These are phyloP conservation scores for Brachionus sp. DNA, from an alignment of 1,140 invertebrate species.

Conservation along the genomic window DNA sequence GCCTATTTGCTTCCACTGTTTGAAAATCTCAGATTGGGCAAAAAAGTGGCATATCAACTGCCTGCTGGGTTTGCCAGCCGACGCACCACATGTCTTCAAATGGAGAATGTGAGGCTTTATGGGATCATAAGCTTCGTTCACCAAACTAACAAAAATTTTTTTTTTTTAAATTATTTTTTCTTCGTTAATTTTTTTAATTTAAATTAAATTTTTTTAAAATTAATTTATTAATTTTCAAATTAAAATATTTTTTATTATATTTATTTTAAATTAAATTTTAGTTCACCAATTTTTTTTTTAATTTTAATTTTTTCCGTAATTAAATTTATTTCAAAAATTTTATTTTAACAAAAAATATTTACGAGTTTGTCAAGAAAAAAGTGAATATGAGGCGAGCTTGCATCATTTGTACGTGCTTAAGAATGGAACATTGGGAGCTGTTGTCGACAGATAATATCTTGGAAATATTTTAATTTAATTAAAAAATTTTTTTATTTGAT, in stretches of 20 bases:
- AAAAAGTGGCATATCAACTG: not conserved
- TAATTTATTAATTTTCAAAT: too few species aligned
- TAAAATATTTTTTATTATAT: too few species aligned
- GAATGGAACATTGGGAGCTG: not conserved
- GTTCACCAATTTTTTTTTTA: too few species aligned
- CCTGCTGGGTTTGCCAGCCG: not conserved
- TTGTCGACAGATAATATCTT: not conserved
- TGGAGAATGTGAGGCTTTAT: not conserved
- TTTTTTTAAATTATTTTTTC: too few species aligned
- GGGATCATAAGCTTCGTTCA: too few species aligned
- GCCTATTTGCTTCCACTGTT: not conserved
- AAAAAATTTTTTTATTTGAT: too few species aligned
- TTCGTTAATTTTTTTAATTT: too few species aligned
- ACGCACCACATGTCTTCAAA: not conserved
- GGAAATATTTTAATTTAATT: constrained; percentile 4
- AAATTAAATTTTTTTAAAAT: too few species aligned
- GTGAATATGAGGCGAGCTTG: not conserved
- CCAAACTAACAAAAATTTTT: too few species aligned
- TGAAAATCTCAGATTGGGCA: not conserved
- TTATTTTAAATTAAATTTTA: too few species aligned
- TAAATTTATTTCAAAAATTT: too few species aligned
- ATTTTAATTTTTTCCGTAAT: too few species aligned
- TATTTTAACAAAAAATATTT: not conserved
- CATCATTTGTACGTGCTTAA: constrained; percentile 10
- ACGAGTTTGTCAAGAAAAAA: constrained; percentile 2